These are phyloP conservation scores for Bruchidius siliquastri DNA, from an alignment of 2,888 invertebrate species.

Conservation along the genomic window DNA sequence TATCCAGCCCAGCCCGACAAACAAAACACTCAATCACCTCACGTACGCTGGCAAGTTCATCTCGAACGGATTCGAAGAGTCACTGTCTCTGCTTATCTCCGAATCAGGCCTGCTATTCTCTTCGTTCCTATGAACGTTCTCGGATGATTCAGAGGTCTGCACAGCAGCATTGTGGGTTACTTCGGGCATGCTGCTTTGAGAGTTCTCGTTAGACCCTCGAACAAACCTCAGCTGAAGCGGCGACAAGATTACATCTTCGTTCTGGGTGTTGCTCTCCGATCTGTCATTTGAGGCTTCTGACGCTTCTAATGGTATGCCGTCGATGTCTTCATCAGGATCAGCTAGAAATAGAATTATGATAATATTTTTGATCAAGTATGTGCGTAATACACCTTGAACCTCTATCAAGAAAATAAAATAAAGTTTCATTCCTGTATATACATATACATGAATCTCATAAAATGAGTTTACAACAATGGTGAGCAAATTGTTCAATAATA, in stretches of 20 bases:
- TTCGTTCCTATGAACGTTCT: constrained; percentile 20
- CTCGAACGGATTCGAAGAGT: constrained; percentile 27
- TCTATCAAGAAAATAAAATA: neutral
- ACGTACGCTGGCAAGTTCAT: constrained; percentile 10
- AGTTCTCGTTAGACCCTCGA: constrained; percentile 20
- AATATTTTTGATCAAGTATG: neutral
- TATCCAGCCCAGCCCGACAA: too few relatives aligned
- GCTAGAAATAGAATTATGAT: neutral
- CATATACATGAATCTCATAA: too few relatives aligned
- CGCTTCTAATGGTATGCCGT: constrained; percentile 33
- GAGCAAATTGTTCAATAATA: too few relatives aligned
- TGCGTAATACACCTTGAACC: neutral
- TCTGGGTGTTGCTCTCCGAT: constrained; percentile 20
- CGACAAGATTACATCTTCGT: constrained; percentile 23
- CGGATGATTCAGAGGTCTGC: constrained; percentile 21
- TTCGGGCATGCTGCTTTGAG: constrained; percentile 22
- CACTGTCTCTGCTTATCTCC: constrained; percentile 25
- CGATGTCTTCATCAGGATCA: constrained; percentile 28
- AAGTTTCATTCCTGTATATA: too few relatives aligned
- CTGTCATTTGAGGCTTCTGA: constrained; percentile 26
- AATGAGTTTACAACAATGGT: too few relatives aligned
- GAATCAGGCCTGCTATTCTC: constrained; percentile 26
- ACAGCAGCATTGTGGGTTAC: constrained; percentile 24
- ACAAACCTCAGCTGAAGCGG: constrained; percentile 22
- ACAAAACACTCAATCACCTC: neutral